Percentiles rank a stretch among this genome's conserved stretches.
Conservation (phyloP, 2,888 invertebrate species). For the Linhomoeus sp. region DNA sequence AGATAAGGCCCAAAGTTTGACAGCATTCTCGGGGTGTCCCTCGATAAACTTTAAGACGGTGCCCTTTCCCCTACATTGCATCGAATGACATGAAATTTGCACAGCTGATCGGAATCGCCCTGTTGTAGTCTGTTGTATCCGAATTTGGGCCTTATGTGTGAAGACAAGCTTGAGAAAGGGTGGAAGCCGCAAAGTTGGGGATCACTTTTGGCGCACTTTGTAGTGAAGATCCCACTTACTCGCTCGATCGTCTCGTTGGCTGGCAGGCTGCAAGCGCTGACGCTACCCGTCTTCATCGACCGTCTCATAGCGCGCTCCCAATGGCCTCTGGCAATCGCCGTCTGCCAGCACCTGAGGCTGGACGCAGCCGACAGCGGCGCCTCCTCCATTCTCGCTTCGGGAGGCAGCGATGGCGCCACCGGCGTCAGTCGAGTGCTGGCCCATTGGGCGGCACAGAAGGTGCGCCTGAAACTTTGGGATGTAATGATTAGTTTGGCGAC, state of each 20-base stretch:
- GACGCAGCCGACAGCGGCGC: slow-evolving; percentile 71
- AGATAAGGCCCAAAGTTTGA: no score
- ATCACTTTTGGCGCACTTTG: no score
- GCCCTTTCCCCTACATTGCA: neutral
- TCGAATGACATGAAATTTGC: no score
- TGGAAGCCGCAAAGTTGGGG: no score
- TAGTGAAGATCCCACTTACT: no score
- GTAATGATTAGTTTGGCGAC: no score
- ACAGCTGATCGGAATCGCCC: no score
- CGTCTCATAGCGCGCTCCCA: slow-evolving; percentile 65
- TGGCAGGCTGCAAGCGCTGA: slow-evolving; percentile 33
- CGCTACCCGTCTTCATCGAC: slow-evolving; percentile 57
- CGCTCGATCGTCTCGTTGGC: neutral
- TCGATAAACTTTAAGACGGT: no score
- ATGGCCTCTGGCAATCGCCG: slow-evolving; percentile 70
- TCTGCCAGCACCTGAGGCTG: slow-evolving; percentile 65
- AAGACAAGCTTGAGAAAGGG: no score
- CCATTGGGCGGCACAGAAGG: slow-evolving; percentile 92
- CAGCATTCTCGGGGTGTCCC: no score
- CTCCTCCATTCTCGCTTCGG: slow-evolving; percentile 71
- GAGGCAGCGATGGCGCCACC: slow-evolving; percentile 55
- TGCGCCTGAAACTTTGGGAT: slow-evolving; percentile 25
- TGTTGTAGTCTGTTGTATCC: no score
- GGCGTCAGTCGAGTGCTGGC: slow-evolving; percentile 68
- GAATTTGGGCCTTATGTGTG: no score